These are phyloP conservation scores for Epirrhoe alternata DNA, from an alignment of 2,888 invertebrate genomes.

Conservation along the genomic window DNA sequence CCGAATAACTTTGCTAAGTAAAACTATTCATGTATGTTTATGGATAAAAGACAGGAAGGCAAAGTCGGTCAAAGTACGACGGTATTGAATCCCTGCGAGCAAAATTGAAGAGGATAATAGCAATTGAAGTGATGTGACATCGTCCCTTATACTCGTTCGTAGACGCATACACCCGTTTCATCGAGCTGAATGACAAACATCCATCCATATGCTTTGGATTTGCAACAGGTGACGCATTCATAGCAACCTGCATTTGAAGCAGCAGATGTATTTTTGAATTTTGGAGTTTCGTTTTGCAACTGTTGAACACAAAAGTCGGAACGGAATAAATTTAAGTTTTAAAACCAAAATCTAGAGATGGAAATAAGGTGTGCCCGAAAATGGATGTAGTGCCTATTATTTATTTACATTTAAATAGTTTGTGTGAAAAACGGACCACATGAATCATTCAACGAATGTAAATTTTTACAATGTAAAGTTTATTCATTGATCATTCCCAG, in stretches of 20 bases:
- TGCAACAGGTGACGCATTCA: slow-evolving; percentile 69
- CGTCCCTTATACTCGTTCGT: slow-evolving; percentile 19
- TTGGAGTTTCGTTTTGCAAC: slow-evolving; percentile 21
- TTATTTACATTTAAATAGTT: slow-evolving; percentile 12
- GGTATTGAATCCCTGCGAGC: slow-evolving; percentile 17
- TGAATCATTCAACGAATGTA: slow-evolving; percentile 13
- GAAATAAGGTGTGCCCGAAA: slow-evolving; percentile 7
- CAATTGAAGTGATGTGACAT: slow-evolving; percentile 43
- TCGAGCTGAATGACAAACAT: slow-evolving; percentile 64
- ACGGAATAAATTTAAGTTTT: slow-evolving; percentile 4
- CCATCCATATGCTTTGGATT: slow-evolving; percentile 55
- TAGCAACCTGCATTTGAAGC: slow-evolving; percentile 40
- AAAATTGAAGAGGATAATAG: slow-evolving; percentile 25
- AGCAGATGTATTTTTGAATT: slow-evolving; percentile 21
- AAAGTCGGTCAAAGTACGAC: slow-evolving; percentile 21
- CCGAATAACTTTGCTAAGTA: background rate
- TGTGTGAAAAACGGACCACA: slow-evolving; percentile 12
- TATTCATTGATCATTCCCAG: slow-evolving; percentile 15
- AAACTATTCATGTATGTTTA: background rate
- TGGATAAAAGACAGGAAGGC: slow-evolving; percentile 3
- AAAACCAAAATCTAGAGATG: slow-evolving; percentile 1
- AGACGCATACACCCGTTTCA: slow-evolving; percentile 56
- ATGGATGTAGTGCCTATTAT: background rate
- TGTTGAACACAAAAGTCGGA: slow-evolving; percentile 3
- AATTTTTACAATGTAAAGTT: slow-evolving; percentile 3